Evolutionary conservation across 2,888 invertebrate species (phyloP), one percentile per base, ranked within the genome.

Genomic region (Coelinius sp.): DNA sequence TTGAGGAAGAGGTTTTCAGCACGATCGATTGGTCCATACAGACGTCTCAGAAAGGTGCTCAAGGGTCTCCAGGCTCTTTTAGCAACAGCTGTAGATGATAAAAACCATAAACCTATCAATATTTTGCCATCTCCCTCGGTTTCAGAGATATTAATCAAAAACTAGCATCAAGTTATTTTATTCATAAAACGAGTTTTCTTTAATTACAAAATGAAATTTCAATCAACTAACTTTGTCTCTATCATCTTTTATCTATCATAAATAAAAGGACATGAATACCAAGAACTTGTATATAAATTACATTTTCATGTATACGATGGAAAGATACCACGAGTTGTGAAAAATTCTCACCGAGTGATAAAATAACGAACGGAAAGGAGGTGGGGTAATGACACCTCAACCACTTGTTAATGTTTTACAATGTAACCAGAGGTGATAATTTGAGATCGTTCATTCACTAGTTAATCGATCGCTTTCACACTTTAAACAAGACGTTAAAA

Each of bases 1-100:
- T 92, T 91, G 81, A 93, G 88, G 82, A 93, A 92, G 22, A 92
- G 85, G 73, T 88, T 89, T 84, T 94, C 94, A 59, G 91, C 91
- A 73, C 91, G 90, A 72, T 92, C 92, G 25, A 94, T 82, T 0
- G 93, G 93, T 38, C 90, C 88, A 81, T 93, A 93, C 35, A 90
- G 75, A 62, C 81, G 77, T 70, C 24, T 68, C n/a, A 86, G 68
- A 44, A 87, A 74, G 10, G 71, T 65, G 14, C 77, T 76, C 20
- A 82, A 59, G 0, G 77, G 83, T 10, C 75, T 75, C 82, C 83
- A 82, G 14, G 77, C 80, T 74, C 56, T 77, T 71, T 75, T 76
- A 4, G 67, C 73, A 10, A 76, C 68, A 70, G 72, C 82, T 82
- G 65, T 25, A 73, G 6, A 1, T 41, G 1, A 41, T 41, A 2